Conservation (phyloP, 2,113 vertebrate genomes). For the Chaetops frenatus region DNA sequence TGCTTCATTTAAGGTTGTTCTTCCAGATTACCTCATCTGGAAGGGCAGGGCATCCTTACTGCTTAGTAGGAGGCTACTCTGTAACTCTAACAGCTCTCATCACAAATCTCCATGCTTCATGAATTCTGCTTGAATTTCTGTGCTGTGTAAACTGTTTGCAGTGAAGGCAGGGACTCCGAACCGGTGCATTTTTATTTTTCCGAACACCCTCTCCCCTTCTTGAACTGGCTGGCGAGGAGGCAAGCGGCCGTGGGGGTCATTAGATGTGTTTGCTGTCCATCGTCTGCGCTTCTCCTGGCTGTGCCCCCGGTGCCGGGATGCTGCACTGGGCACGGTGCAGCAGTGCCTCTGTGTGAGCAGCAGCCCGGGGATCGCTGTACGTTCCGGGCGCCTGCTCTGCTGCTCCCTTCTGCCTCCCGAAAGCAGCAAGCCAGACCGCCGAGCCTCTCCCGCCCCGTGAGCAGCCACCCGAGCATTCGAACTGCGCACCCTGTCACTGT, state of each 20-base stretch:
- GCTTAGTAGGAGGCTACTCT: neutral
- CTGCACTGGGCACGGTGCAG: fast-evolving
- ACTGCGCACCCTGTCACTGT: neutral
- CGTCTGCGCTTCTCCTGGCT: neutral
- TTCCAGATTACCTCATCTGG: neutral
- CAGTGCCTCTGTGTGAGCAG: fast-evolving
- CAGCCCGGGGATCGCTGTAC: neutral
- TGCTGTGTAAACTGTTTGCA: neutral
- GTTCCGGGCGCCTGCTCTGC: fast-evolving
- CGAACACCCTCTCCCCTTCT: neutral
- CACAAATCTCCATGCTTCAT: neutral
- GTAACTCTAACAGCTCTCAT: neutral
- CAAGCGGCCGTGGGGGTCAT: fast-evolving
- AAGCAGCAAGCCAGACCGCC: neutral
- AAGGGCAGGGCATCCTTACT: neutral
- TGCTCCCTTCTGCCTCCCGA: neutral
- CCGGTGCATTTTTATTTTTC: neutral
- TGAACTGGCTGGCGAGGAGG: neutral
- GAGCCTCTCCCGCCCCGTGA: fast-evolving
- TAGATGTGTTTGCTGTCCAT: neutral
- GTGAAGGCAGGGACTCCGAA: neutral
- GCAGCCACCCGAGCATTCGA: neutral
- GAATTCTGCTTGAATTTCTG: neutral
- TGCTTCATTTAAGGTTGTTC: neutral
- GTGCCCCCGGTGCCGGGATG: fast-evolving